Percentiles rank a stretch among this genome's conserved stretches.
These are phyloP conservation scores for Oligia latruncula DNA, from an alignment of 2,888 invertebrate species.

Conservation along the genomic window DNA sequence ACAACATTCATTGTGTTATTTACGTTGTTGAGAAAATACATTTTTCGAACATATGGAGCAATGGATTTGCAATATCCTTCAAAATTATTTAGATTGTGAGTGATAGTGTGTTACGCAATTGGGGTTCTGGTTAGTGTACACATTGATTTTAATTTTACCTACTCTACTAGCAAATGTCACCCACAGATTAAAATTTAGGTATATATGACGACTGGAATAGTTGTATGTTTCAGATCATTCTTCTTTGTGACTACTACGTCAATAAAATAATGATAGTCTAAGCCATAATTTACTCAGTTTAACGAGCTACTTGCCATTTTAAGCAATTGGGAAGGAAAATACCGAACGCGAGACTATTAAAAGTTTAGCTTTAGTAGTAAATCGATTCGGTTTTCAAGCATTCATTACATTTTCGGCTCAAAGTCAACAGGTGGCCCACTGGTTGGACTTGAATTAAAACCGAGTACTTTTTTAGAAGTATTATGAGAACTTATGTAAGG, in stretches of 20 bases:
- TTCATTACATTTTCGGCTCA: conserved; percentile 54
- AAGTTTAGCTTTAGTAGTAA: conserved; percentile 30
- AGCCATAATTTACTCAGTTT: conserved; percentile 6
- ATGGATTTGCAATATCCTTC: too few relatives aligned
- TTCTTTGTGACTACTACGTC: not conserved
- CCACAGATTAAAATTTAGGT: too few relatives aligned
- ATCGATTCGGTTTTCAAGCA: conserved; percentile 46
- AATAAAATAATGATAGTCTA: conserved; percentile 2
- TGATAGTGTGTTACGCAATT: too few relatives aligned
- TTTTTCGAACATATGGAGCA: not conserved
- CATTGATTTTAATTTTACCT: too few relatives aligned
- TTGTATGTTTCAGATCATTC: not conserved
- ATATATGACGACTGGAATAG: not conserved
- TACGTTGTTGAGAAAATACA: not conserved
- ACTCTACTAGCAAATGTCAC: too few relatives aligned
- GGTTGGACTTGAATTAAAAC: conserved; percentile 46
- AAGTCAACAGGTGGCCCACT: conserved; percentile 54
- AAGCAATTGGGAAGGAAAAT: conserved; percentile 29
- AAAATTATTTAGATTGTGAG: not conserved
- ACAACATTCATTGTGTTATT: not conserved
- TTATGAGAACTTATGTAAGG: conserved; percentile 46
- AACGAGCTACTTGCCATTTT: conserved; percentile 11
- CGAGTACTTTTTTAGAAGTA: conserved; percentile 51
- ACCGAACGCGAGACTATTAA: conserved; percentile 29
- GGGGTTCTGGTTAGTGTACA: not conserved